These are phyloP conservation scores for Busseola fusca DNA, from an alignment of 2,888 invertebrate genomes.

Conservation along the genomic window DNA sequence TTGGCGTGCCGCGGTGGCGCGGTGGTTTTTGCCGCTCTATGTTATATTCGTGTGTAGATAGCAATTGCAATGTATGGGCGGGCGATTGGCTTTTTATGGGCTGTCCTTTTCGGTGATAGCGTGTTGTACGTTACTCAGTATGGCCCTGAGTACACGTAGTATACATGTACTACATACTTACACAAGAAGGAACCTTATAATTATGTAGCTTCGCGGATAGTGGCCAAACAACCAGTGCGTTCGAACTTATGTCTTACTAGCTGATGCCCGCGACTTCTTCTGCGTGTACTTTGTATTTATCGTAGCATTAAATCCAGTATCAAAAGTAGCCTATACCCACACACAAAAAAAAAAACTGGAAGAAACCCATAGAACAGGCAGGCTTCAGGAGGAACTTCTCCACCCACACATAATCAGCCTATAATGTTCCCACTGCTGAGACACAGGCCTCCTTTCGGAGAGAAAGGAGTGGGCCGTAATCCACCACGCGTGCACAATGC, in stretches of 20 bases:
- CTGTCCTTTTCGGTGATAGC: constrained; percentile 53
- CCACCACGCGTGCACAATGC: too few species aligned
- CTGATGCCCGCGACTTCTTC: background rate
- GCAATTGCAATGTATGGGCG: constrained; percentile 45
- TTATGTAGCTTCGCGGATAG: too few species aligned
- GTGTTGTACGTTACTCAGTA: constrained; percentile 20
- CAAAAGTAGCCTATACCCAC: too few species aligned
- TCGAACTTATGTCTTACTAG: background rate
- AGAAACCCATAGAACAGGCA: too few species aligned
- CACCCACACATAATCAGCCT: too few species aligned
- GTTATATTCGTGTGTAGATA: constrained; percentile 56
- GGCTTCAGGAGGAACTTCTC: too few species aligned
- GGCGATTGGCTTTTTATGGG: constrained; percentile 50
- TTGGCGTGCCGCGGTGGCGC: constrained; percentile 55
- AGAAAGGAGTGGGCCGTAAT: too few species aligned
- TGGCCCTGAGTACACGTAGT: background rate
- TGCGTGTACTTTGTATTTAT: background rate
- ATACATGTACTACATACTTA: background rate
- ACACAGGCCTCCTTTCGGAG: too few species aligned
- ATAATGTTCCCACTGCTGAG: too few species aligned
- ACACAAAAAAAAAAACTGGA: too few species aligned
- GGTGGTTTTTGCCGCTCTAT: constrained; percentile 63
- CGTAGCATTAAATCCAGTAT: background rate
- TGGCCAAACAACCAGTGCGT: background rate
- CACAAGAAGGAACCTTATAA: background rate